Conservation (phyloP, 2,888 invertebrate species). For the Cheilosia pagana region DNA sequence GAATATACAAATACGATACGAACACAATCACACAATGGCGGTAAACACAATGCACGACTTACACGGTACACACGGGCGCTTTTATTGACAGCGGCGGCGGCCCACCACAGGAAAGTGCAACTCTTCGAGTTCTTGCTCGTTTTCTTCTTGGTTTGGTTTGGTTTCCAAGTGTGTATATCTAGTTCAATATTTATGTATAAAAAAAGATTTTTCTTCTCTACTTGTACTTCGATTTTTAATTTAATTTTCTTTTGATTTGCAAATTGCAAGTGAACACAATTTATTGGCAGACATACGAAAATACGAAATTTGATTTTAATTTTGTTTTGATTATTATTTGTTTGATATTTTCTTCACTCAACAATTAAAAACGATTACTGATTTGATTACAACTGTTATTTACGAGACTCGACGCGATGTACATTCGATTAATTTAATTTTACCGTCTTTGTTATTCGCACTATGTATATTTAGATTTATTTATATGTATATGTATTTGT, state of each 20-base stretch:
- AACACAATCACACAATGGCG: conserved; percentile 14
- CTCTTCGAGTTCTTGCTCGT: conserved; percentile 36
- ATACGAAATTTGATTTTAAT: conserved; percentile 40
- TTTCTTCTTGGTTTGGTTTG: conserved; percentile 27
- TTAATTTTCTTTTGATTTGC: conserved; percentile 20
- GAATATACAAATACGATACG: conserved; percentile 25
- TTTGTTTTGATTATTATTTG: conserved; percentile 37
- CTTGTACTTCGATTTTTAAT: conserved; percentile 46
- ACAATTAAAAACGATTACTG: conserved; percentile 13
- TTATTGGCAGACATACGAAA: conserved; percentile 68
- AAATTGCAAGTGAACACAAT: conserved; percentile 69
- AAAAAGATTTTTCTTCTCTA: conserved; percentile 35
- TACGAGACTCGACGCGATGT: conserved; percentile 47
- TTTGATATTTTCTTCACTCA: conserved; percentile 26
- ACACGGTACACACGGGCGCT: too few species aligned
- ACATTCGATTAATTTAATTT: conserved; percentile 42
- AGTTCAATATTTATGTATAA: conserved; percentile 52
- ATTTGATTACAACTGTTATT: conserved; percentile 25
- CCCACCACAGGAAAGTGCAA: conserved; percentile 58
- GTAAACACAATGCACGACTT: conserved; percentile 56
- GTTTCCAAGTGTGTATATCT: conserved; percentile 64
- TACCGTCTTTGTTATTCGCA: conserved; percentile 30
- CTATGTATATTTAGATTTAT: conserved; percentile 14
- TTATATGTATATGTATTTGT: conserved; percentile 23
- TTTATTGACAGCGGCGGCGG: neutral